Percentiles rank a stretch among this genome's conserved stretches.
Conservation (phyloP, 1,140 invertebrate species). For the Ephestia elutella region DNA sequence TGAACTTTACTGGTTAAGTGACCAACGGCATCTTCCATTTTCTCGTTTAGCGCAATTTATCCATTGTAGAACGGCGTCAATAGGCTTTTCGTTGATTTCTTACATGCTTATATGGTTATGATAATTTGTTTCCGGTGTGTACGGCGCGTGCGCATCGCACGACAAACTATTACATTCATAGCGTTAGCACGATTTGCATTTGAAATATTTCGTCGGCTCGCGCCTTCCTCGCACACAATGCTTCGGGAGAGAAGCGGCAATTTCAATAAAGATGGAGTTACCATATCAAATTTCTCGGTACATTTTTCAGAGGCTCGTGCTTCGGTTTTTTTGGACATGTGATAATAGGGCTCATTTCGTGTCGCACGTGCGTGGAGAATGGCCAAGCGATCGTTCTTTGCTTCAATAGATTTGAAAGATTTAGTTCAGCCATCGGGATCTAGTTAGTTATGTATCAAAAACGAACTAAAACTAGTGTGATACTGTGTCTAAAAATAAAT, state of each 20-base stretch:
- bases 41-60: constrained; percentile 64
- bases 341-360: constrained; percentile 57
- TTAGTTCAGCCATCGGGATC: background rate
- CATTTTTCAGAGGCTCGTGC: constrained; percentile 68
- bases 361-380: constrained; percentile 58
- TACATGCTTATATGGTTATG: constrained; percentile 69
- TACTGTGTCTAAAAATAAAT: background rate
- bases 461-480: background rate
- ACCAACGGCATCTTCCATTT: constrained; percentile 43
- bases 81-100: constrained; percentile 63
- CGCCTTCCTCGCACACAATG: constrained; percentile 60
- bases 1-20: constrained; percentile 16
- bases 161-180: constrained; percentile 71
- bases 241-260: constrained; percentile 38
- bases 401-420: constrained; percentile 4
- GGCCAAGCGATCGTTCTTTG: background rate
- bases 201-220: constrained; percentile 68
- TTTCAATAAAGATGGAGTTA: constrained; percentile 36
- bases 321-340: constrained; percentile 39
- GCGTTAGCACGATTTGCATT: constrained; percentile 72
- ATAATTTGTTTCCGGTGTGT: constrained; percentile 71
- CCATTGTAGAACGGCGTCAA: constrained; percentile 55
- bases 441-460: background rate
- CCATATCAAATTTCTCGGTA: constrained; percentile 69
- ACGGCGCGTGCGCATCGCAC: constrained; percentile 64